Conservation (phyloP, 2,113 vertebrate species). For the Ciconia stormi region DNA sequence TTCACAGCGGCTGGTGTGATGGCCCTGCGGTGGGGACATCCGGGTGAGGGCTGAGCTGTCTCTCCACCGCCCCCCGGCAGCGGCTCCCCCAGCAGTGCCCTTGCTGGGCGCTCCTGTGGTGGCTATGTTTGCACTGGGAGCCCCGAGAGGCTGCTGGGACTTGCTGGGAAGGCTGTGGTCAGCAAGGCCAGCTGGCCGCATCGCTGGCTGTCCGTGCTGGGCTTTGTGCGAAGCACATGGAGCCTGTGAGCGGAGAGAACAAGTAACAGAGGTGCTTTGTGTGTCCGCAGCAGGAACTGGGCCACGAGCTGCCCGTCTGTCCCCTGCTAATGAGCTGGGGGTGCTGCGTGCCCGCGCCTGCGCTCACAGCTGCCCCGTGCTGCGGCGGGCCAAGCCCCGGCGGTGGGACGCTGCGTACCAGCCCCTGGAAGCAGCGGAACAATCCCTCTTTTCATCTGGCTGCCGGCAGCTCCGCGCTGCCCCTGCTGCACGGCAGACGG, state of each 20-base stretch:
- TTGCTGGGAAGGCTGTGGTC: background rate
- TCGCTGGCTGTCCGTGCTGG: background rate
- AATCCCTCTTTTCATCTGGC: background rate
- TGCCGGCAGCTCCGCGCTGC: background rate
- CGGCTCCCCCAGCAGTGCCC: background rate
- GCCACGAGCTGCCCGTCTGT: background rate
- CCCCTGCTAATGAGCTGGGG: background rate
- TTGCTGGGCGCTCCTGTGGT: background rate
- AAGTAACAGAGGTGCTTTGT: constrained; percentile 24
- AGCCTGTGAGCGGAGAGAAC: background rate
- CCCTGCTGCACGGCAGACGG: background rate
- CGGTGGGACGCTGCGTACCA: accelerated
- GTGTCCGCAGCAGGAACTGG: background rate
- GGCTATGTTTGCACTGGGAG: background rate
- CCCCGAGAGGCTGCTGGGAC: background rate
- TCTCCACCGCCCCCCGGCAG: background rate
- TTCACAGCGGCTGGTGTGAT: background rate
- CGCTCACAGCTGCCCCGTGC: background rate
- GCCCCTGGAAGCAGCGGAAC: background rate
- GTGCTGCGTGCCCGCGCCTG: background rate
- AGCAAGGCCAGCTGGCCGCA: background rate
- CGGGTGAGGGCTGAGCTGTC: background rate
- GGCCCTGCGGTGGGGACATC: background rate
- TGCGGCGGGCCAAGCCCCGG: accelerated
- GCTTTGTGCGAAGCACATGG: background rate